A percentile compares a stretch with the other conserved stretches of the same genome.
phyloP scores from a whole-genome alignment of 2,113 vertebrate genomes.

The Sapayoa aenigma region DNA sequence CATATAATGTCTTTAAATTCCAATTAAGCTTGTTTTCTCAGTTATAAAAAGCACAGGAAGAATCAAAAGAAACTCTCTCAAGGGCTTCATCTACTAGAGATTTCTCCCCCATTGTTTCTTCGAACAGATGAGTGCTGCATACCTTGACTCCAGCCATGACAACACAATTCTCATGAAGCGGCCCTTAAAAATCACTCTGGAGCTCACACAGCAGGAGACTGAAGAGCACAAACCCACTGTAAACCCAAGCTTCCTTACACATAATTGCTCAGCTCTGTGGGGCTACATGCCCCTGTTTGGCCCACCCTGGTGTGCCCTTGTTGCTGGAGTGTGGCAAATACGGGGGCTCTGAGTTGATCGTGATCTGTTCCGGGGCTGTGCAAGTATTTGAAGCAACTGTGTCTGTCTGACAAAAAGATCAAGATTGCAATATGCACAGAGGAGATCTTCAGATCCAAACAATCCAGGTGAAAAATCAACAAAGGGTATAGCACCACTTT shows the following conservation, averaged over 20 bases:
- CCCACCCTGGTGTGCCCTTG: not conserved
- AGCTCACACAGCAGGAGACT: conserved; percentile 20
- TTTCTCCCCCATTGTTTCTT: conserved; percentile 31
- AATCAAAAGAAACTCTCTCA: conserved; percentile 26
- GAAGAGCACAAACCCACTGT: not conserved
- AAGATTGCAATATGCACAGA: not conserved
- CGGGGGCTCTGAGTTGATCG: not conserved
- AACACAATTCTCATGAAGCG: conserved; percentile 51
- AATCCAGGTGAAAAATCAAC: not conserved
- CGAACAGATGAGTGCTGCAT: conserved; percentile 29
- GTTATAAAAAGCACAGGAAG: not conserved
- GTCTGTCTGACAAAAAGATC: not conserved
- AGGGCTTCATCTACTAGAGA: not conserved
- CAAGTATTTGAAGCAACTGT: not conserved
- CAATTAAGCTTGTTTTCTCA: conserved; percentile 28
- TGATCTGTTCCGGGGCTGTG: not conserved
- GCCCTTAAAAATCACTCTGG: conserved; percentile 19
- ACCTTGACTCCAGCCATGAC: conserved; percentile 58
- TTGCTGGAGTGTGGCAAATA: not conserved
- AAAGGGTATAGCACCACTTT: not conserved
- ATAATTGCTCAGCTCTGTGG: not conserved
- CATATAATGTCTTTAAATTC: conserved; percentile 34
- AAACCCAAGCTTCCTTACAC: not conserved
- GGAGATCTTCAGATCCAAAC: not conserved
- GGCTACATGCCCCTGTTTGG: not conserved